These are phyloP conservation scores for Gavia stellata DNA, from an alignment of 2,113 vertebrate genomes.

Conservation along the genomic window DNA sequence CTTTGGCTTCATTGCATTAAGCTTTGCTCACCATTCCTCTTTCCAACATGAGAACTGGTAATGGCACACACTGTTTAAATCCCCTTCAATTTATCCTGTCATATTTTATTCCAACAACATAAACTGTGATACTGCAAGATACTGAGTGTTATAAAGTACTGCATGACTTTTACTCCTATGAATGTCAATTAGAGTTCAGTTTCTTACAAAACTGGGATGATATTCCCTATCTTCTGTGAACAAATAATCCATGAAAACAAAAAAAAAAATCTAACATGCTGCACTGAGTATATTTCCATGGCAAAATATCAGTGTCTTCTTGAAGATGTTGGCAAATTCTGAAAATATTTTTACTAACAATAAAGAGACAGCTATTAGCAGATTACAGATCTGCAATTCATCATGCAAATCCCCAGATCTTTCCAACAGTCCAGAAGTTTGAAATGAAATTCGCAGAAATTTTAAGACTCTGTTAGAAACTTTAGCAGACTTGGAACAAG, in stretches of 20 bases:
- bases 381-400: neutral
- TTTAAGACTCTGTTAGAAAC: neutral
- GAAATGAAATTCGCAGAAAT: neutral
- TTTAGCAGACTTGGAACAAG: neutral
- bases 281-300: neutral
- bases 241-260: neutral
- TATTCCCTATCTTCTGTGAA: neutral
- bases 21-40: neutral
- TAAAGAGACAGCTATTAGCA: neutral
- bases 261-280: neutral
- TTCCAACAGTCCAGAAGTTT: neutral
- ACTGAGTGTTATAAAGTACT: constrained; percentile 6
- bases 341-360: neutral
- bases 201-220: neutral
- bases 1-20: constrained; percentile 8
- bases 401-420: neutral
- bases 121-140: constrained; percentile 36
- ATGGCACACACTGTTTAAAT: constrained; percentile 4
- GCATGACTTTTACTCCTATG: neutral
- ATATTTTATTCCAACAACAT: constrained; percentile 39
- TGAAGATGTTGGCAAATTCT: neutral
- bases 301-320: neutral
- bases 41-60: constrained; percentile 25
- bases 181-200: neutral
- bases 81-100: constrained; percentile 5